A percentile compares a stretch with the other conserved stretches of the same genome.
phyloP scores from a whole-genome alignment of 2,113 vertebrate genomes.

The Rattus norvegicus region DNA sequence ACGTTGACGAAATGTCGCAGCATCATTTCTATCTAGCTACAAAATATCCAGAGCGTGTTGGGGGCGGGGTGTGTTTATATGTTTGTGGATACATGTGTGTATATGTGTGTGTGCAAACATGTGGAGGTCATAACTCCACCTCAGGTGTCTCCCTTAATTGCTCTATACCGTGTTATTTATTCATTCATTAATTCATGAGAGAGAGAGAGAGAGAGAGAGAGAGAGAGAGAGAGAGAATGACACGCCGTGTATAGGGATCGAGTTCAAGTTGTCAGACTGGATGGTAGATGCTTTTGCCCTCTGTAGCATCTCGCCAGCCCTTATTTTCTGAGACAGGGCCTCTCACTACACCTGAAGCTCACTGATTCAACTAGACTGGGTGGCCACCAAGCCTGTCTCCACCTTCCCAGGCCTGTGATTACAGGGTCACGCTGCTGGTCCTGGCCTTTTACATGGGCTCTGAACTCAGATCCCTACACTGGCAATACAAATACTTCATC shows the following conservation, averaged over 20 bases:
- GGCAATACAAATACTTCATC: neutral
- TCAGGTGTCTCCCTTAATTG: neutral
- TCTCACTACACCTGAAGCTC: no score
- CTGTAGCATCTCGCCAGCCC: neutral
- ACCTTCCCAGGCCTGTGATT: neutral
- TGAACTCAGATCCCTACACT: neutral
- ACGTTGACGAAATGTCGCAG: neutral
- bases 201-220: neutral
- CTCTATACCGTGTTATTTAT: neutral
- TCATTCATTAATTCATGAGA: neutral
- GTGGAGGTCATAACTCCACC: neutral
- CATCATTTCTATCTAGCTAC: neutral
- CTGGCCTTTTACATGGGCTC: neutral
- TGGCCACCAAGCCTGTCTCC: neutral
- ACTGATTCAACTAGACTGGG: neutral
- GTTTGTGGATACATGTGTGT: neutral
- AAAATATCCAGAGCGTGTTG: neutral
- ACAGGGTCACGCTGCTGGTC: neutral
- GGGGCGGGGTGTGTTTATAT: neutral
- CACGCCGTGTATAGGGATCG: neutral
- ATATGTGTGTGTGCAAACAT: neutral
- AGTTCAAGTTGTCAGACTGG: neutral
- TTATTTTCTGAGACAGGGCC: neutral
- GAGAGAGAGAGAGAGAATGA: neutral
- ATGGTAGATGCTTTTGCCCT: neutral